Conservation (phyloP, 2,888 invertebrate genomes). For the Xylocampa areola region DNA sequence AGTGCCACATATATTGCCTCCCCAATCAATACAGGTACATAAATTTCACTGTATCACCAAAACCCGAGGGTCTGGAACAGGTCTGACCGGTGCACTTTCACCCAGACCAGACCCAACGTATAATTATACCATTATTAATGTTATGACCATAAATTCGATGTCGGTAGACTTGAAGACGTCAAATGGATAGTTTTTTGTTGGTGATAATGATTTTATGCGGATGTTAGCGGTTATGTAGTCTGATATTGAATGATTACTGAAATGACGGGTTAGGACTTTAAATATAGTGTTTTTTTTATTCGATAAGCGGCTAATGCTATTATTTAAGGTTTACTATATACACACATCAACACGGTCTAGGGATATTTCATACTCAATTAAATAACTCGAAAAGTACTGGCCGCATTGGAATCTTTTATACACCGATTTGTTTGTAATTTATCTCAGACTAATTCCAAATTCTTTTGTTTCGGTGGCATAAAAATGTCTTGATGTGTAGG, state of each 20-base stretch:
- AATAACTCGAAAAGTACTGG: no score
- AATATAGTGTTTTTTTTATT: neutral
- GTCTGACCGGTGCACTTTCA: constrained; percentile 57
- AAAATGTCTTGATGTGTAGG: no score
- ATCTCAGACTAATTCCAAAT: no score
- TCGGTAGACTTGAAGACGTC: constrained; percentile 40
- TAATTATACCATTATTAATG: constrained; percentile 27
- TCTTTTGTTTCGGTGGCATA: no score
- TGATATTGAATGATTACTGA: constrained; percentile 17
- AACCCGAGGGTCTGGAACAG: constrained; percentile 37
- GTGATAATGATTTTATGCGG: constrained; percentile 19
- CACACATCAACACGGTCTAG: no score
- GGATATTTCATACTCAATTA: no score
- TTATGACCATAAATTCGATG: constrained; percentile 18
- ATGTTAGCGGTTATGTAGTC: constrained; percentile 9
- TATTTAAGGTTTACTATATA: no score
- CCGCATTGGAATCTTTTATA: no score
- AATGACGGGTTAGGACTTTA: no score
- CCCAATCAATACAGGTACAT: constrained; percentile 43
- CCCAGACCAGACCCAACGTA: constrained; percentile 26
- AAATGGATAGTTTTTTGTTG: neutral
- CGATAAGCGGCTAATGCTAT: no score
- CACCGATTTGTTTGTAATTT: no score
- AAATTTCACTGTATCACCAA: constrained; percentile 55
- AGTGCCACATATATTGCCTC: constrained; percentile 4